Conservation (phyloP, 2,888 invertebrate species). For the Abrostola triplasia region DNA sequence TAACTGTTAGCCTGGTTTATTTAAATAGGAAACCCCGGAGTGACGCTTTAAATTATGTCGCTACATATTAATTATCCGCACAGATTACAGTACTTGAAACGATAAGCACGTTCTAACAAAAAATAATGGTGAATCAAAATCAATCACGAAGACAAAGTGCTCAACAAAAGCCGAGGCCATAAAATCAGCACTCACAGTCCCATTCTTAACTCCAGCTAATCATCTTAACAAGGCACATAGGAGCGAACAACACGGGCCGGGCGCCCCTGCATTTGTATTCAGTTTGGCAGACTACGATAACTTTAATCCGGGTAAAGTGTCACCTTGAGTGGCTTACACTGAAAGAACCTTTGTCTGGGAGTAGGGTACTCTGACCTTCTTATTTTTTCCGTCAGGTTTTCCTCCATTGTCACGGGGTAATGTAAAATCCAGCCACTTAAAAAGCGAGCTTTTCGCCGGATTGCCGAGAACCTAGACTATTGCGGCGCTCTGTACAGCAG, state of each 20-base stretch:
- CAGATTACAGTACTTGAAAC: conserved; percentile 10
- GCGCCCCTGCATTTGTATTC: conserved; percentile 84
- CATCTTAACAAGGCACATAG: conserved; percentile 69
- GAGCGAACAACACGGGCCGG: conserved; percentile 62
- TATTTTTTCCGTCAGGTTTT: conserved; percentile 83
- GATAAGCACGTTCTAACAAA: conserved; percentile 8
- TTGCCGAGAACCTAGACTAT: conserved; percentile 72
- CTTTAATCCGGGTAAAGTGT: conserved; percentile 87
- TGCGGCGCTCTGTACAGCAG: conserved; percentile 62
- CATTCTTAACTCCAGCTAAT: conserved; percentile 61
- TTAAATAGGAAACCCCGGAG: conserved; percentile 49
- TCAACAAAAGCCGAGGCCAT: conserved; percentile 30
- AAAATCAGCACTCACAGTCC: conserved; percentile 41
- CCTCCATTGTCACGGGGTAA: conserved; percentile 78
- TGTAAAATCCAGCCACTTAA: conserved; percentile 79
- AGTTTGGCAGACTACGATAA: conserved; percentile 86
- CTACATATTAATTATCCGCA: conserved; percentile 15
- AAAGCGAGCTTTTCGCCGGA: conserved; percentile 72
- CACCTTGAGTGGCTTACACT: conserved; percentile 86
- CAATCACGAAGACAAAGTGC: conserved; percentile 31
- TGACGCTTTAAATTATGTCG: conserved; percentile 44
- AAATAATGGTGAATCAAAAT: conserved; percentile 28
- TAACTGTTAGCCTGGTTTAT: conserved; percentile 68
- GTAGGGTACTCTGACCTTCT: conserved; percentile 80
- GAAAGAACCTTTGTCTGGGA: conserved; percentile 85